These are phyloP conservation scores for Hirundichthys speculiger DNA, from an alignment of 2,113 vertebrate genomes.

Conservation along the genomic window DNA sequence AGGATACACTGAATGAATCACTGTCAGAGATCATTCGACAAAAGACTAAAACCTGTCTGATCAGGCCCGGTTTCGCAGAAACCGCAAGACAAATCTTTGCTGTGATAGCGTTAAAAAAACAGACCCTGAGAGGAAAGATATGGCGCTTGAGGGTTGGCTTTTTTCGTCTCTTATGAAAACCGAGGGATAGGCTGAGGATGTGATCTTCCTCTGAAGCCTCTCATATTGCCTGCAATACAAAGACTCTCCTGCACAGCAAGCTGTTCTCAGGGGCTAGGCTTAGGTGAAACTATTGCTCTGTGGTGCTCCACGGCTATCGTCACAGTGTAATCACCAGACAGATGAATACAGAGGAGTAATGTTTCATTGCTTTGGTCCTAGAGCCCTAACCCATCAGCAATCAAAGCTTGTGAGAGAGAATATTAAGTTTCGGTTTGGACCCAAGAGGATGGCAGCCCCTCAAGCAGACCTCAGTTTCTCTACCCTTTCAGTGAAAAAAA, in stretches of 20 bases:
- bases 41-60: conserved; percentile 59
- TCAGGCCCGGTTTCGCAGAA: conserved; percentile 65
- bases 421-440: conserved; percentile 61
- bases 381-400: conserved; percentile 50
- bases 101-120: conserved; percentile 39
- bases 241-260: conserved; percentile 48
- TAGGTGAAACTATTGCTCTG: conserved; percentile 59
- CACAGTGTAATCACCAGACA: conserved; percentile 63
- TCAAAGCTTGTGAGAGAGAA: conserved; percentile 55
- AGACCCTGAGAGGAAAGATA: conserved; percentile 27
- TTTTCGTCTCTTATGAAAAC: conserved; percentile 48
- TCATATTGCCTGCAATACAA: conserved; percentile 69
- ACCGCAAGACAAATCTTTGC: conserved; percentile 51
- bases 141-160: conserved; percentile 41
- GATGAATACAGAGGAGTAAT: conserved; percentile 68
- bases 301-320: conserved; percentile 55
- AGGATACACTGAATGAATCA: conserved; percentile 39
- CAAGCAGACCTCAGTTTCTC: conserved; percentile 41
- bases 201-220: conserved; percentile 52
- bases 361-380: conserved; percentile 63
- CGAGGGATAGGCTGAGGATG: conserved; percentile 36
- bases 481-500: conserved; percentile 62
- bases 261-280: conserved; percentile 63
- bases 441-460: conserved; percentile 45
- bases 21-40: conserved; percentile 16